Conservation (phyloP, 2,113 vertebrate genomes). For the Melanotaenia duboulayi region DNA sequence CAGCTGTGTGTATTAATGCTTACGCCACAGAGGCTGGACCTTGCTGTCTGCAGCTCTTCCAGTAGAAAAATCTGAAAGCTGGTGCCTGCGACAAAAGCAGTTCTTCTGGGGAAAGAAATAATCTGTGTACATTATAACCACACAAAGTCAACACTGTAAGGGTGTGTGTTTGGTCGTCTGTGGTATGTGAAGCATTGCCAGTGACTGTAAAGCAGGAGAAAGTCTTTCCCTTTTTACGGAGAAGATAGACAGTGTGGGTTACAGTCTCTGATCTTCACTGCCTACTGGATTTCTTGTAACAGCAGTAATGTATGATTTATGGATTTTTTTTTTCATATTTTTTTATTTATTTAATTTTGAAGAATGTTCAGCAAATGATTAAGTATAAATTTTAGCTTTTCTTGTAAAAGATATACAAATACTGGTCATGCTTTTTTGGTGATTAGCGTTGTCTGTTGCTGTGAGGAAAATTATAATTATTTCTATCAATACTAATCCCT, state of each 20-base stretch:
- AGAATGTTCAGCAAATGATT: background rate
- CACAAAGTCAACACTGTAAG: conserved; percentile 36
- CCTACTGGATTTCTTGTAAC: conserved; percentile 23
- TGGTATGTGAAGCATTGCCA: conserved; percentile 33
- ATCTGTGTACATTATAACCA: conserved; percentile 42
- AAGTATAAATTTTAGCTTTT: background rate
- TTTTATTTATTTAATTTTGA: background rate
- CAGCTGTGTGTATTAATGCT: conserved; percentile 10
- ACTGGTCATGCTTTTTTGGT: background rate
- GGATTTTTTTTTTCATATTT: background rate
- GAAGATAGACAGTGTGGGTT: conserved; percentile 3
- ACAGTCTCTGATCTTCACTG: conserved; percentile 24
- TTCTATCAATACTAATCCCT: too few species aligned
- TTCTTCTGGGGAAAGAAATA: conserved; percentile 40
- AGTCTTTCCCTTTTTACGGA: conserved; percentile 16
- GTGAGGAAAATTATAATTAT: too few species aligned
- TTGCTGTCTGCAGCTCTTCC: conserved; percentile 31
- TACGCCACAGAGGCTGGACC: conserved; percentile 31
- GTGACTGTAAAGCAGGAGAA: conserved; percentile 17
- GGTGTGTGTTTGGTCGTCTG: conserved; percentile 35
- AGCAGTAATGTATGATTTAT: conserved; percentile 1
- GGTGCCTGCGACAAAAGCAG: conserved; percentile 25
- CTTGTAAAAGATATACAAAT: background rate
- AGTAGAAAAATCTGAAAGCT: conserved; percentile 20
- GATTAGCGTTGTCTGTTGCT: too few species aligned